phyloP scores from a whole-genome alignment of 2,888 invertebrate species.

The Apodemia hepburni region DNA sequence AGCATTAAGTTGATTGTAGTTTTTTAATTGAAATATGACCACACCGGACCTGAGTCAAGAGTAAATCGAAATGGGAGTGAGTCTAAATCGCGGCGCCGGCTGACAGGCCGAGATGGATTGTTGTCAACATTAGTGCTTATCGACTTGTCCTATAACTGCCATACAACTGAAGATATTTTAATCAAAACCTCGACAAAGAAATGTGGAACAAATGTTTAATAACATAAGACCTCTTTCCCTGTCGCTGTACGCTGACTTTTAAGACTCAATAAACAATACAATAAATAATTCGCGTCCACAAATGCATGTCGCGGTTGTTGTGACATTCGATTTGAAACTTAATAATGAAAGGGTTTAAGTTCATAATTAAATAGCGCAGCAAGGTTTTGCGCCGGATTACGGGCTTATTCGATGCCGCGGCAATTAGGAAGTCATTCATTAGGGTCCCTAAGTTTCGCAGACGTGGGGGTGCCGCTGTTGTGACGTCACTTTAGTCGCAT shows the following conservation, averaged over 20 bases:
- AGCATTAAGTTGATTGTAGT: background rate
- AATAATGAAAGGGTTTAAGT: constrained; percentile 66
- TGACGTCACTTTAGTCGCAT: constrained; percentile 65
- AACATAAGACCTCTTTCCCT: constrained; percentile 51
- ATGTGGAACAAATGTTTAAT: constrained; percentile 39
- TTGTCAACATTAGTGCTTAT: constrained; percentile 76
- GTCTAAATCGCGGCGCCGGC: constrained; percentile 71
- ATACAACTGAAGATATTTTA: constrained; percentile 5
- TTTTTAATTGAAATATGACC: constrained; percentile 1
- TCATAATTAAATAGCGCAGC: constrained; percentile 62
- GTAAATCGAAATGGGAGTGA: constrained; percentile 76
- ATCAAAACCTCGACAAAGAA: constrained; percentile 25
- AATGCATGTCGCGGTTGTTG: constrained; percentile 57
- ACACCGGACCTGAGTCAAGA: constrained; percentile 40
- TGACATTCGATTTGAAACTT: constrained; percentile 69
- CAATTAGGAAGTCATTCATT: constrained; percentile 81
- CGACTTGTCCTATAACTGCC: constrained; percentile 55
- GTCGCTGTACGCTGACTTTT: constrained; percentile 37
- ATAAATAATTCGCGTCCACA: constrained; percentile 51
- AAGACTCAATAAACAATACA: constrained; percentile 44
- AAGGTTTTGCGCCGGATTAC: constrained; percentile 66
- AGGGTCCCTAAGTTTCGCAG: constrained; percentile 79
- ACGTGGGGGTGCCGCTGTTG: constrained; percentile 70
- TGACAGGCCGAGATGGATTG: constrained; percentile 74
- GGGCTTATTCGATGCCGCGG: constrained; percentile 71